These are phyloP conservation scores for Harpalus rubripes DNA, from an alignment of 2,888 invertebrate species.

Conservation along the genomic window DNA sequence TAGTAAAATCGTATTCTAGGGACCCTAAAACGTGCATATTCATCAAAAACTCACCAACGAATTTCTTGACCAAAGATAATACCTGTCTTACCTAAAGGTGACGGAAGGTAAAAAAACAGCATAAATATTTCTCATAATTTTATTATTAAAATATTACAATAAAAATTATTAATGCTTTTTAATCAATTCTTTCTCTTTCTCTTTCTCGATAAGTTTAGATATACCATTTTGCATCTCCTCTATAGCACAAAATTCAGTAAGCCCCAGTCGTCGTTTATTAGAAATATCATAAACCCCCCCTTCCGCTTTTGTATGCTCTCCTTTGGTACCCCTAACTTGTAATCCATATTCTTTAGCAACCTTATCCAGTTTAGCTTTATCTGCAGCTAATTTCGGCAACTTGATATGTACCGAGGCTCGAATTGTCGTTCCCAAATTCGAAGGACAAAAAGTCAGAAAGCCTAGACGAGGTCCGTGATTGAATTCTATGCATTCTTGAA, in stretches of 20 bases:
- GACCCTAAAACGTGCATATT: too few species aligned
- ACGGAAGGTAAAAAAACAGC: too few species aligned
- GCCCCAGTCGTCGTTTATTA: conserved; percentile 79
- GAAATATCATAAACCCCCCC: conserved; percentile 79
- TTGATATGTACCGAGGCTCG: conserved; percentile 81
- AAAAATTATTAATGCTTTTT: not conserved
- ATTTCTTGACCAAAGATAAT: too few species aligned
- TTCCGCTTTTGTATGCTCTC: conserved; percentile 78
- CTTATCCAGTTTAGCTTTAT: conserved; percentile 76
- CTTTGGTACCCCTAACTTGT: conserved; percentile 75
- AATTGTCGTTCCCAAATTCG: conserved; percentile 83
- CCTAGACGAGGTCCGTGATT: conserved; percentile 82
- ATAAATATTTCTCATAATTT: too few species aligned
- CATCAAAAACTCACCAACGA: too few species aligned
- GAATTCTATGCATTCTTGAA: conserved; percentile 75
- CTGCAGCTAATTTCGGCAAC: conserved; percentile 77
- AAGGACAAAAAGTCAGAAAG: conserved; percentile 86
- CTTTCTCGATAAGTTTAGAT: not conserved
- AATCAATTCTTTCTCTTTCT: not conserved
- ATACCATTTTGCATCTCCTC: conserved; percentile 78
- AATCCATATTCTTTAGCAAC: conserved; percentile 78
- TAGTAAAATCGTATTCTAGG: too few species aligned
- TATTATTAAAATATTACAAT: too few species aligned
- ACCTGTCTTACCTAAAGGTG: too few species aligned
- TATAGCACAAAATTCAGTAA: conserved; percentile 79